Conservation (phyloP, 2,797 vertebrate genomes). For the Sebastes ruberrimus region DNA sequence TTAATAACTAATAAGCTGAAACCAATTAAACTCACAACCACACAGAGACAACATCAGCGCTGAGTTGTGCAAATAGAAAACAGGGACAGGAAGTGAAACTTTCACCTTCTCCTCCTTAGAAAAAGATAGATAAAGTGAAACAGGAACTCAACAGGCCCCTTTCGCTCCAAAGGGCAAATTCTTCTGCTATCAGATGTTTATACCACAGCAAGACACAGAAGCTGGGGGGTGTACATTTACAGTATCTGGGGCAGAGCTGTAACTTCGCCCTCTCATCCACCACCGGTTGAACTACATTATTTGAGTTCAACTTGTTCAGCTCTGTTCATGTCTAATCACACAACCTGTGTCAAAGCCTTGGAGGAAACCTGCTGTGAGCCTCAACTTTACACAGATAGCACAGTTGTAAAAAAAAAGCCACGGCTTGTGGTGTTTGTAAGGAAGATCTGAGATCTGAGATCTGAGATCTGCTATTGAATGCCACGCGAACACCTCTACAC, state of each 20-base stretch:
- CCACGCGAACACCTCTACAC: not conserved
- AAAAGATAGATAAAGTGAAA: slow-evolving; percentile 49
- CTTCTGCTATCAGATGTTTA: slow-evolving; percentile 78
- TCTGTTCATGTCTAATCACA: slow-evolving; percentile 20
- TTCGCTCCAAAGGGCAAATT: slow-evolving; percentile 72
- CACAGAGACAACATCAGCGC: not conserved
- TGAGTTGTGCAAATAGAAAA: slow-evolving; percentile 1
- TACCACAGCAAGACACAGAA: slow-evolving; percentile 59
- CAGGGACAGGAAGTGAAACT: slow-evolving; percentile 59
- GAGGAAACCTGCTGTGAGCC: slow-evolving; percentile 20
- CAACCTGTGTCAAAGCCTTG: slow-evolving; percentile 11
- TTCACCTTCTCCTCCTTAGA: slow-evolving; percentile 51
- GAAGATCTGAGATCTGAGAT: not conserved
- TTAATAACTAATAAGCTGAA: not conserved
- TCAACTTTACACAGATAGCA: slow-evolving; percentile 23
- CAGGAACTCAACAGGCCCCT: slow-evolving; percentile 42
- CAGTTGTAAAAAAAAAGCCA: slow-evolving; percentile 29
- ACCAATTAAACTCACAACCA: not conserved
- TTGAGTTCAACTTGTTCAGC: slow-evolving; percentile 13
- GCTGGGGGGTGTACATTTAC: slow-evolving; percentile 41
- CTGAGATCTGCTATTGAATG: not conserved
- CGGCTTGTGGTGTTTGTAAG: not conserved
- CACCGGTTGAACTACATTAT: slow-evolving; percentile 15
- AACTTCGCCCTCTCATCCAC: slow-evolving; percentile 38
- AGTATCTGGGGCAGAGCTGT: slow-evolving; percentile 57